Base-by-base conservation (phyloP, 2,888 invertebrate species). In the Xestobium rufovillosum region DNA sequence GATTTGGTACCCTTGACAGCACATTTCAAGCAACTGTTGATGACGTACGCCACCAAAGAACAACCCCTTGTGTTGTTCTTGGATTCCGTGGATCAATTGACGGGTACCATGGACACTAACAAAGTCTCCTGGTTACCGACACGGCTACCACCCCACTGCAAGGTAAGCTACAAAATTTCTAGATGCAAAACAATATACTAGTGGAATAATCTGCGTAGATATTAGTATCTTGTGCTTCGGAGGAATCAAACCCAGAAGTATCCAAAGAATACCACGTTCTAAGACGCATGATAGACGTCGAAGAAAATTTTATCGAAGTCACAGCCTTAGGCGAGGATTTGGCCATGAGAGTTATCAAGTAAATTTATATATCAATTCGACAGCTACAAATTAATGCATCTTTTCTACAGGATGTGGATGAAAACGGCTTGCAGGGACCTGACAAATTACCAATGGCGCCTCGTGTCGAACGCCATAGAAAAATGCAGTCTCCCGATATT, bases 121-220 rank as follows among this genome's bases (percentile, higher is more conserved):
- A 91, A 94, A 65, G 81, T 97, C 17, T 89, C 95, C 0, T 97
- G 96, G 96, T 68, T 97, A 50, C 96, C 97, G 0, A 88, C 91
- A 0, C 73, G 88, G 44, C 68, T 98, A 17, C 96, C 97, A 0
- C 73, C 76, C 1, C 71, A 89, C 66, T 92, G 91, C 59, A 92
- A 94, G 74, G 84, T 90, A 63, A 31, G 29, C 25, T 28, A 38
- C 13, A 8, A 26, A 19, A n/a, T 19, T 19, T 6, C 6, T 19
- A 19, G n/a, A 19, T 6, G n/a, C 6, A 19, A n/a, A 19, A 19
- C 23, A 19, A 19, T 19, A 8, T 19, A 19, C 23, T 19, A 19
- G 23, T 19, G 23, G n/a, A 19, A 19, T 19, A n/a, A 8, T 19
- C n/a, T 37, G 55, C 66, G 9, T 61, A 88, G 85, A 83, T 91